Evolutionary conservation across 2,113 vertebrate genomes (phyloP).

Genomic region (Triplophysa rosa): DNA sequence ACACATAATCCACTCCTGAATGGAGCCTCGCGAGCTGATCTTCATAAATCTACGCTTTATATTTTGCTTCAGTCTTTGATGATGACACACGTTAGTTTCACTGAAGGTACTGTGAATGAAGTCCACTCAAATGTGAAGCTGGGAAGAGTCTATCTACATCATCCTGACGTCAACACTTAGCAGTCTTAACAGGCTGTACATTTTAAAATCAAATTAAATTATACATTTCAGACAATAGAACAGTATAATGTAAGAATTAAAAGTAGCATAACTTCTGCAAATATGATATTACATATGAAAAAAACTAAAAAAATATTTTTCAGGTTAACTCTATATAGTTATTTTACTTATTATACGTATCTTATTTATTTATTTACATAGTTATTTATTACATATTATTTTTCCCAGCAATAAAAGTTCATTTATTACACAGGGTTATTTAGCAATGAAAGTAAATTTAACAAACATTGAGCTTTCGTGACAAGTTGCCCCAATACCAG

Average conservation of each 20-base stretch:
- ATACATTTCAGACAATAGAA: neutral
- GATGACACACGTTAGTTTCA: neutral
- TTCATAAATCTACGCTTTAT: neutral
- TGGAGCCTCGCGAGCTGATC: neutral
- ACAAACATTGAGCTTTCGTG: neutral
- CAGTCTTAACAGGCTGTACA: neutral
- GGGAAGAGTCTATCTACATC: neutral
- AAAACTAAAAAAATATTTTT: too few species aligned
- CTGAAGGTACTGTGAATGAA: neutral
- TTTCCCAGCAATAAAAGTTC: neutral
- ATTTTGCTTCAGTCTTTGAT: neutral
- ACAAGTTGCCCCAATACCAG: neutral
- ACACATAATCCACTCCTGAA: constrained; percentile 13
- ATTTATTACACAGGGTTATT: too few species aligned
- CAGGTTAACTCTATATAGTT: too few species aligned
- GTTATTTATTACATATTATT: too few species aligned
- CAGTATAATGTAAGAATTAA: neutral
- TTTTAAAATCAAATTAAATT: neutral
- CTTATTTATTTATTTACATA: too few species aligned
- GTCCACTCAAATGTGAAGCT: constrained; percentile 35
- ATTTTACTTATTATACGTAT: too few species aligned
- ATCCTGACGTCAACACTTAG: constrained; percentile 43
- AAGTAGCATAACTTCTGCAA: neutral
- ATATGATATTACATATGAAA: neutral
- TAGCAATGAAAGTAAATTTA: neutral